These are phyloP conservation scores for Limnephilus auricula DNA, from an alignment of 2,888 invertebrate species.

Conservation along the genomic window DNA sequence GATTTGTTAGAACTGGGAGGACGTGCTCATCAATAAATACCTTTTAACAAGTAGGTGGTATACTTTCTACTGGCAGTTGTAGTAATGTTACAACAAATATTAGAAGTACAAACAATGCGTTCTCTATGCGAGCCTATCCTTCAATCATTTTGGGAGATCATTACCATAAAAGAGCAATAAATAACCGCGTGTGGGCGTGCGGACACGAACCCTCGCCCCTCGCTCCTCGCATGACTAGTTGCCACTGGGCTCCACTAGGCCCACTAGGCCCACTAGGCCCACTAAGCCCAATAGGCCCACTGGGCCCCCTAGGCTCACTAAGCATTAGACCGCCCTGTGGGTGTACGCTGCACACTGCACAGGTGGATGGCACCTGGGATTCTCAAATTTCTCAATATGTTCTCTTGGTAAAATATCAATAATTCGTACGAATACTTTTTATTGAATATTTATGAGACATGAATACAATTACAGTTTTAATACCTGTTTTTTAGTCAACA, in stretches of 20 bases:
- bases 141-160: constrained; percentile 42
- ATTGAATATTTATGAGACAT: background rate
- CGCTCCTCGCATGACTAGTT: constrained; percentile 39
- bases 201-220: constrained; percentile 24
- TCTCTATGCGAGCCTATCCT: constrained; percentile 17
- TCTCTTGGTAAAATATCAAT: background rate
- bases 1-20: too few relatives aligned
- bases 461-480: too few relatives aligned
- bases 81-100: background rate
- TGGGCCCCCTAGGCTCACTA: too few relatives aligned
- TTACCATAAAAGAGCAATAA: constrained; percentile 50
- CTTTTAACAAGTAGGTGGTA: background rate
- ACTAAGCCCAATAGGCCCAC: too few relatives aligned
- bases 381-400: constrained; percentile 10
- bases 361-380: background rate
- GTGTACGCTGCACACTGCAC: background rate
- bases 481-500: too few relatives aligned
- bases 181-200: constrained; percentile 29
- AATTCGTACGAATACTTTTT: background rate
- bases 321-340: background rate
- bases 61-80: background rate
- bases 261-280: too few relatives aligned
- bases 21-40: too few relatives aligned
- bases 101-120: constrained; percentile 19
- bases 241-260: constrained; percentile 15